Evolutionary conservation across 2,888 invertebrate genomes (phyloP), one percentile per base, ranked within the genome.

Genomic region (Cheilosia vulpina): DNA sequence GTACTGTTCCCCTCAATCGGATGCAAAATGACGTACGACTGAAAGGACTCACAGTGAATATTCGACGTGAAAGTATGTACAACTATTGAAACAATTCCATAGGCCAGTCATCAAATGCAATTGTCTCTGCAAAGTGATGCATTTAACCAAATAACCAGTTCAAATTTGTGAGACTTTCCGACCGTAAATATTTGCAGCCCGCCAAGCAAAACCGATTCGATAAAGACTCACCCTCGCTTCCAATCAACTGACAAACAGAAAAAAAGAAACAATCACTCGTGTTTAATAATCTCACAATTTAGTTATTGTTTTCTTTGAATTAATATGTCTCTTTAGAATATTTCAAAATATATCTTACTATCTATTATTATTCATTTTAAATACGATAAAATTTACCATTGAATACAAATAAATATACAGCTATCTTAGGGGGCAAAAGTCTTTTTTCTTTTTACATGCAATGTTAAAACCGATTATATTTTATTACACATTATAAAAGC

Each of bases 271-370:
- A 34, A 2, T 11, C 27, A 27, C 4, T 43, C 9, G 2, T 21
- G 24, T 15, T 13, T 53, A 13, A 15, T 7, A 55, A 62, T 45
- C 21, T 15, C 19, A 34, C n/a, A 55, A 43, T 19, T 24, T 57
- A 31, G 27, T 58, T 62, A 38, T 38, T 60, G 5, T 34, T 73
- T 62, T 68, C 38, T 43, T 60, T 71, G 57, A 58, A 24, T 52
- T 72, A 53, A 47, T 27, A 55, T 57, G 17, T 57, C 68, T 73
- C 55, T 78, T 73, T 68, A 68, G 79, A 79, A 80, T 84, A 75
- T 84, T 84, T 84, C 84, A 84, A 84, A 84, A 84, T 84, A 84
- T 84, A 84, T 69, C 84, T 84, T 84, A 80, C 80, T 71, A 71
- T 84, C 75, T 84, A 84, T 71, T 84, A 84, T 84, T 84, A 84